These are phyloP conservation scores for Mythimna loreyi DNA, from an alignment of 2,888 invertebrate genomes.

Conservation along the genomic window DNA sequence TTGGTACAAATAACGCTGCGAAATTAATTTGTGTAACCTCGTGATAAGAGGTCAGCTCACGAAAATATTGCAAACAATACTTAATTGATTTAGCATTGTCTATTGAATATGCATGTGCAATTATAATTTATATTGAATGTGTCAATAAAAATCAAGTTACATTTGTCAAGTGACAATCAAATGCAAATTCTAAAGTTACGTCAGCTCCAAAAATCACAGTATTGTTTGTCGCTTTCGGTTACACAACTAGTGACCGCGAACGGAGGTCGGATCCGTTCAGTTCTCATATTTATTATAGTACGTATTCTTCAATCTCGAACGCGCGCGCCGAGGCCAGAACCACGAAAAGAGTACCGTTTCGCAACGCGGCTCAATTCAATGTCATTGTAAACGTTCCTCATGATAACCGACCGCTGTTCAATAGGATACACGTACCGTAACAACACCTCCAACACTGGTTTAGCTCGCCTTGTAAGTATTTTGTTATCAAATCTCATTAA, in stretches of 20 bases:
- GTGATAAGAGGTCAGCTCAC: slow-evolving; percentile 24
- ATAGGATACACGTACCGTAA: slow-evolving; percentile 26
- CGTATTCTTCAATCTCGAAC: slow-evolving; percentile 89
- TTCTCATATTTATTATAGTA: slow-evolving; percentile 87
- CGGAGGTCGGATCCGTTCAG: slow-evolving; percentile 86
- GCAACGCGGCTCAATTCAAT: slow-evolving; percentile 88
- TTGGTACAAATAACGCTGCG: slow-evolving; percentile 14
- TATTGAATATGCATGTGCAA: slow-evolving; percentile 47
- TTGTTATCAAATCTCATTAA: slow-evolving; percentile 39
- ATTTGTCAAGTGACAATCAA: slow-evolving; percentile 73
- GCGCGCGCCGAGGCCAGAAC: slow-evolving; percentile 79
- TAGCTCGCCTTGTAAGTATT: neutral
- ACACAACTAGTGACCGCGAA: slow-evolving; percentile 89
- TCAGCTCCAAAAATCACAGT: slow-evolving; percentile 74
- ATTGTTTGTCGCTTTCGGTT: slow-evolving; percentile 86
- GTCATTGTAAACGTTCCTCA: slow-evolving; percentile 83
- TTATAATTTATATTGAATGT: slow-evolving; percentile 44
- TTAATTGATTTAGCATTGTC: slow-evolving; percentile 49
- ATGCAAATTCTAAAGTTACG: slow-evolving; percentile 74
- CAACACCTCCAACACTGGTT: slow-evolving; percentile 24
- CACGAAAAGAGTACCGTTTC: slow-evolving; percentile 89
- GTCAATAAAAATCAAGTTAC: slow-evolving; percentile 66
- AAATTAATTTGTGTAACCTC: slow-evolving; percentile 44
- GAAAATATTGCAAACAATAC: slow-evolving; percentile 15
- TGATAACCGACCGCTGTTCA: slow-evolving; percentile 66